phyloP scores from a whole-genome alignment of 23 tunicate genomes.

The Phallusia fumigata region DNA sequence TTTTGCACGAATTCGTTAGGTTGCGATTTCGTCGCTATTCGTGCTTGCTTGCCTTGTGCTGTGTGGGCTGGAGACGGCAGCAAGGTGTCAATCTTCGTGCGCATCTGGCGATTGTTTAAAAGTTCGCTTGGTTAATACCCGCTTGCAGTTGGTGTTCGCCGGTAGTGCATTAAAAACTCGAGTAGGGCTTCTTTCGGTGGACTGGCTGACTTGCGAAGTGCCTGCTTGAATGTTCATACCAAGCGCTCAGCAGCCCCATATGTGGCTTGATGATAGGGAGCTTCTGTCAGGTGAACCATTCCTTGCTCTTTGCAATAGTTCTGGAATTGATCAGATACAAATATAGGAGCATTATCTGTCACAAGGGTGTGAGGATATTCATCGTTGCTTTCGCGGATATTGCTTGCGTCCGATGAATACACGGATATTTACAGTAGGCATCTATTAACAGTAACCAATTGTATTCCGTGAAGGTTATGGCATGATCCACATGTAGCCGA shows the following conservation, averaged over 20 bases:
- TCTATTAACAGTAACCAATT: constrained; percentile 29
- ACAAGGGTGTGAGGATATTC: constrained; percentile 15
- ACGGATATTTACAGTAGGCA: constrained; percentile 19
- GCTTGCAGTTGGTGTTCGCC: constrained; percentile 14
- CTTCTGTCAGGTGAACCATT: constrained; percentile 17
- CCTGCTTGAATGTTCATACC: constrained; percentile 25
- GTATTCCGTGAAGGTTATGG: constrained; percentile 20
- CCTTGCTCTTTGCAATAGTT: neutral
- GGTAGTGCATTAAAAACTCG: constrained; percentile 22
- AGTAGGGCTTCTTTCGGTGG: constrained; percentile 14
- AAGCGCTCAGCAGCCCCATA: constrained; percentile 30
- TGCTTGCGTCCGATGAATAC: constrained; percentile 15
- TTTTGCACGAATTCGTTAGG: neutral
- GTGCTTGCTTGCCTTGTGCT: neutral
- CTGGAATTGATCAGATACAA: neutral
- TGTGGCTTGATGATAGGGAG: constrained; percentile 18
- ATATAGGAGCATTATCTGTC: constrained; percentile 2
- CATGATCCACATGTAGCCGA: constrained; percentile 29
- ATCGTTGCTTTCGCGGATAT: constrained; percentile 9
- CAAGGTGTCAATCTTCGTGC: constrained; percentile 21
- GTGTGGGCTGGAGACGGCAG: constrained; percentile 28
- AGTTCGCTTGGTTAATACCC: constrained; percentile 27
- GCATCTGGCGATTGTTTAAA: constrained; percentile 15
- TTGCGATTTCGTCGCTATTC: neutral
- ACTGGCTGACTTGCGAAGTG: neutral